A percentile compares a stretch with the other conserved stretches of the same genome.
These are phyloP conservation scores for Xylota sylvarum DNA, from an alignment of 2,888 invertebrate species.

Conservation along the genomic window DNA sequence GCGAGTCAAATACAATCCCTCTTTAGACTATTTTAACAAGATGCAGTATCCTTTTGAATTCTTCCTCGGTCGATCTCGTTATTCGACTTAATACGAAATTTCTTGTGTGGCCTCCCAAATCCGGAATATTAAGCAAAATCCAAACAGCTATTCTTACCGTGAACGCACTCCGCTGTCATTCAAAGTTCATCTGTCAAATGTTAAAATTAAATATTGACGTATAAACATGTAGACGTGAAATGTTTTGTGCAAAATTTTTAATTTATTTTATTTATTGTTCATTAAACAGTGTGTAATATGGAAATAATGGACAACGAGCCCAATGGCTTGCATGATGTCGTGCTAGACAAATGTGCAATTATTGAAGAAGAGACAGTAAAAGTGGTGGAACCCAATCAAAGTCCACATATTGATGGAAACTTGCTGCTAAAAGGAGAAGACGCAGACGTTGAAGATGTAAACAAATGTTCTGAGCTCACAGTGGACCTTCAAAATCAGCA, in stretches of 20 bases:
- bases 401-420: slow-evolving; percentile 55
- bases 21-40: too few relatives aligned
- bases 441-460: slow-evolving; percentile 24
- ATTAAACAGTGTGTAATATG: slow-evolving; percentile 34
- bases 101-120: too few relatives aligned
- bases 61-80: too few relatives aligned
- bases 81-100: too few relatives aligned
- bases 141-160: not conserved
- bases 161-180: slow-evolving; percentile 6
- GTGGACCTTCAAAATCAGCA: not conserved
- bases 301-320: slow-evolving; percentile 11
- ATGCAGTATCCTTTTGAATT: too few relatives aligned
- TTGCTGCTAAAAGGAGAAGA: not conserved
- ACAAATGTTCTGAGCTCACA: slow-evolving; percentile 15
- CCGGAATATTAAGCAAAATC: too few relatives aligned
- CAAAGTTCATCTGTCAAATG: slow-evolving; percentile 2
- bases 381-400: slow-evolving; percentile 2
- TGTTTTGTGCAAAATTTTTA: slow-evolving; percentile 22
- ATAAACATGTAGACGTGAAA: slow-evolving; percentile 73
- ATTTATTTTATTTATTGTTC: slow-evolving; percentile 35
- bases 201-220: slow-evolving; percentile 48
- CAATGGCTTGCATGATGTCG: not conserved
- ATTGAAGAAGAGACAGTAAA: not conserved
- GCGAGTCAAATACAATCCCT: too few relatives aligned
- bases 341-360: not conserved